Conservation (phyloP, 2,113 vertebrate genomes). For the Gorsachius goisagi region DNA sequence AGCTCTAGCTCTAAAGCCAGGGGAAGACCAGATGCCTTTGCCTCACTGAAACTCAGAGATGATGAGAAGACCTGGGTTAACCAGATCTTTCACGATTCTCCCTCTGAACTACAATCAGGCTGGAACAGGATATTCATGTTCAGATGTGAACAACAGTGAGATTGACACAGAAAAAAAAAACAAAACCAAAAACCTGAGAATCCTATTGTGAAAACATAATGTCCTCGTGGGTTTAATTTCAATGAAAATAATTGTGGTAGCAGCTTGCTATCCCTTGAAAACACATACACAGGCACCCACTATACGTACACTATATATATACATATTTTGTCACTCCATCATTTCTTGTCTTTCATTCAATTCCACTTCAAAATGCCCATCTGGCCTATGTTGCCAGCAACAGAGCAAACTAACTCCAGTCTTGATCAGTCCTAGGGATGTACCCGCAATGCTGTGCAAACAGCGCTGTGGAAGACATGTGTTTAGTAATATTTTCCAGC, state of each 20-base stretch:
- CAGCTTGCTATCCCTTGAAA: background rate
- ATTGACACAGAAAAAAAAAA: background rate
- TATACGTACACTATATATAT: no score
- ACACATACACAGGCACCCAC: background rate
- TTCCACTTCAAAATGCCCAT: background rate
- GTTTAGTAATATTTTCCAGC: background rate
- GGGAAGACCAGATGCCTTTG: background rate
- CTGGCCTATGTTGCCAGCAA: fast-evolving
- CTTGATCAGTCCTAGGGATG: background rate
- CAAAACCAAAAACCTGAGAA: background rate
- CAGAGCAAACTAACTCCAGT: background rate
- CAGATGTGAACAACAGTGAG: background rate
- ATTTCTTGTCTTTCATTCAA: background rate
- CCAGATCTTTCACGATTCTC: background rate
- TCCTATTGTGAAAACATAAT: background rate
- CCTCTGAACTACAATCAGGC: background rate
- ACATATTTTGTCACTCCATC: background rate
- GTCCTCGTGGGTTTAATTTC: background rate
- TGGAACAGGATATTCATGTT: background rate
- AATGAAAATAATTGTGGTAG: background rate
- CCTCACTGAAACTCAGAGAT: background rate
- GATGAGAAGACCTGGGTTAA: background rate
- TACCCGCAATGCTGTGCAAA: background rate
- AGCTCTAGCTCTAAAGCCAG: background rate
- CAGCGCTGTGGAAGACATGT: background rate